phyloP scores from a whole-genome alignment of 2,797 vertebrate species.

The Helicolenus hilgendorfi region DNA sequence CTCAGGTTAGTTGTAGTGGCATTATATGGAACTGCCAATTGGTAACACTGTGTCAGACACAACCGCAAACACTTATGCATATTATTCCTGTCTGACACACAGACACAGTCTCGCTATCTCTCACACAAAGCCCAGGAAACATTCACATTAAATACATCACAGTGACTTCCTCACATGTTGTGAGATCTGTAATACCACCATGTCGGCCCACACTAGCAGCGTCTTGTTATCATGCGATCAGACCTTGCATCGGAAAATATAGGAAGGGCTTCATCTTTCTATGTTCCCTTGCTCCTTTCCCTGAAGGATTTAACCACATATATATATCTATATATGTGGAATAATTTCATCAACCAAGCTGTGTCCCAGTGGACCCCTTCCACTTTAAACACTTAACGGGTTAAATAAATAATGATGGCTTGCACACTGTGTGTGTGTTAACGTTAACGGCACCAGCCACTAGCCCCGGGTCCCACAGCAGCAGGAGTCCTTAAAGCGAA shows the following conservation, averaged over 20 bases:
- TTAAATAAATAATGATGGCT: slow-evolving; percentile 96
- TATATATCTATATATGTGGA: slow-evolving; percentile 55
- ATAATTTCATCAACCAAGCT: slow-evolving; percentile 89
- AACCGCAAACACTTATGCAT: slow-evolving; percentile 27
- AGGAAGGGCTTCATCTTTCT: slow-evolving; percentile 34
- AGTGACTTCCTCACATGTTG: slow-evolving; percentile 4
- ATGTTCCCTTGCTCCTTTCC: slow-evolving; percentile 41
- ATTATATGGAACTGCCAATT: slow-evolving; percentile 31
- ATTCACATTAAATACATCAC: slow-evolving; percentile 22
- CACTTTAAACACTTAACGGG: slow-evolving; percentile 93
- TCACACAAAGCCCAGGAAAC: slow-evolving; percentile 1
- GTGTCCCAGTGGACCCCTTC: slow-evolving; percentile 87
- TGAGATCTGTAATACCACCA: slow-evolving; percentile 26
- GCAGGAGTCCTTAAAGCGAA: slow-evolving; percentile 93
- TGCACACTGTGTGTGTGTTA: slow-evolving; percentile 64
- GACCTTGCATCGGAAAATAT: slow-evolving; percentile 29
- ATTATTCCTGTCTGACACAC: slow-evolving; percentile 43
- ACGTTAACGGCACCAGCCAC: slow-evolving; percentile 85
- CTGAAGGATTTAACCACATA: slow-evolving; percentile 47
- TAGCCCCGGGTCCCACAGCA: slow-evolving; percentile 91
- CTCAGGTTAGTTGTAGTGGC: slow-evolving; percentile 8
- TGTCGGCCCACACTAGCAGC: slow-evolving; percentile 5
- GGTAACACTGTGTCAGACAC: slow-evolving; percentile 32
- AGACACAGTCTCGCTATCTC: background rate
- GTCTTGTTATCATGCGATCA: slow-evolving; percentile 44